Conservation (phyloP, 2,113 vertebrate genomes). For the Tyrannus savana region DNA sequence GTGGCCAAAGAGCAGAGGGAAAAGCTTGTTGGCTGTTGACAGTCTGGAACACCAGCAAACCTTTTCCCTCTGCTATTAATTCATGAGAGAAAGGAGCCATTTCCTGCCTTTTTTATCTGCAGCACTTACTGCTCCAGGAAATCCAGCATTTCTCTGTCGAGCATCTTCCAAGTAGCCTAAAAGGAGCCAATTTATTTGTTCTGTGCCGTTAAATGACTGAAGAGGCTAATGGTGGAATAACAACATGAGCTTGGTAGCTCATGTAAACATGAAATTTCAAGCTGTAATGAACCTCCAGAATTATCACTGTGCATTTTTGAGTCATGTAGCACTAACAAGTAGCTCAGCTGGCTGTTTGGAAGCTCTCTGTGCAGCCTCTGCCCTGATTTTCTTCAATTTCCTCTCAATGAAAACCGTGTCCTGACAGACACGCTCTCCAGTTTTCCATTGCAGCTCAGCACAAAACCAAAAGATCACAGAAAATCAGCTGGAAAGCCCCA, state of each 20-base stretch:
- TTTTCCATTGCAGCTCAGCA: not conserved
- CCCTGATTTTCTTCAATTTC: slow-evolving; percentile 9
- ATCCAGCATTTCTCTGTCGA: not conserved
- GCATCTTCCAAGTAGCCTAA: not conserved
- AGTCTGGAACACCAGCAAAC: not conserved
- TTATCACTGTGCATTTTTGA: not conserved
- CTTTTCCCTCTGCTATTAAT: not conserved
- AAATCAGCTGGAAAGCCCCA: not conserved
- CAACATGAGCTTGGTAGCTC: not conserved
- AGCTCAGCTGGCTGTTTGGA: not conserved
- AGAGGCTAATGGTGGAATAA: not conserved
- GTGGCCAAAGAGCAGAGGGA: not conserved
- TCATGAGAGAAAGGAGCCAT: not conserved
- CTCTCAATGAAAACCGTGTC: not conserved
- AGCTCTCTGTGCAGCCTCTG: not conserved
- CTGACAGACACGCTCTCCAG: not conserved
- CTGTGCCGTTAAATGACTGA: not conserved
- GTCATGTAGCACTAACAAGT: not conserved
- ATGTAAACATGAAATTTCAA: not conserved
- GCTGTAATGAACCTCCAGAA: not conserved
- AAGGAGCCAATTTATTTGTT: slow-evolving; percentile 15
- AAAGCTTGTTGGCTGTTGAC: not conserved
- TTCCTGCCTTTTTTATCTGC: not conserved
- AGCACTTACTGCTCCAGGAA: not conserved
- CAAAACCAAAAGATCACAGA: not conserved